Percentiles rank a stretch among this genome's conserved stretches.
Evolutionary conservation across 2,113 vertebrate genomes (phyloP).

Genomic region (Oreochromis spilurus): DNA sequence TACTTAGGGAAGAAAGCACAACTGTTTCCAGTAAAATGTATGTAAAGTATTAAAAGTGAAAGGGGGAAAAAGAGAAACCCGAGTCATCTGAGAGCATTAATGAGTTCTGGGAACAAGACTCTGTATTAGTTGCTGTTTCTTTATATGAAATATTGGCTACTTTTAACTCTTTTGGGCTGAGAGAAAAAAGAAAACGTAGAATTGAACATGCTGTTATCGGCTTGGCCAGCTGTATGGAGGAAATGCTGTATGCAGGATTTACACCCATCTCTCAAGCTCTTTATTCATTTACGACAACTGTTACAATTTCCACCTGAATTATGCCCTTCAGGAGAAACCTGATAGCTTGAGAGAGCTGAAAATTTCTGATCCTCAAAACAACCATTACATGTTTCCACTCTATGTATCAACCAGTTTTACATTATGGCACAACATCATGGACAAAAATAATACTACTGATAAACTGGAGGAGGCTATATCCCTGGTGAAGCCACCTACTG

Average conservation of each 20-base stretch:
- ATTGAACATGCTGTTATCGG: not conserved
- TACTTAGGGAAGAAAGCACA: not conserved
- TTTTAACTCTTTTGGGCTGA: not conserved
- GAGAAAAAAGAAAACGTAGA: not conserved
- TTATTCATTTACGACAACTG: not conserved
- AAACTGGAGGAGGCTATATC: not conserved
- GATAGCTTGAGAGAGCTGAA: not conserved
- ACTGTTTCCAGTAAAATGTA: not conserved
- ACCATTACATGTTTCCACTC: not conserved
- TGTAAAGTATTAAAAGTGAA: not conserved
- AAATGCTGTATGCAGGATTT: not conserved
- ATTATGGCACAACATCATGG: not conserved
- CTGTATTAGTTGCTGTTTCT: not conserved
- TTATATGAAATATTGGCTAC: not conserved
- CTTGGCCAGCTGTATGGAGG: not conserved
- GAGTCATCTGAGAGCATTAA: not conserved
- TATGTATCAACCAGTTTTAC: not conserved
- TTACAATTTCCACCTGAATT: not conserved
- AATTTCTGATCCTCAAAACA: not conserved
- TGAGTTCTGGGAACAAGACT: not conserved
- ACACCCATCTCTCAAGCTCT: not conserved
- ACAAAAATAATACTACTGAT: not conserved
- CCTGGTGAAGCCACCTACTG: not conserved
- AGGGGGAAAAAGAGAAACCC: fast-evolving
- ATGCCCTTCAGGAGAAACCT: not conserved